phyloP scores from a whole-genome alignment of 1,140 invertebrate species.

The Drosophila pseudoananassae region DNA sequence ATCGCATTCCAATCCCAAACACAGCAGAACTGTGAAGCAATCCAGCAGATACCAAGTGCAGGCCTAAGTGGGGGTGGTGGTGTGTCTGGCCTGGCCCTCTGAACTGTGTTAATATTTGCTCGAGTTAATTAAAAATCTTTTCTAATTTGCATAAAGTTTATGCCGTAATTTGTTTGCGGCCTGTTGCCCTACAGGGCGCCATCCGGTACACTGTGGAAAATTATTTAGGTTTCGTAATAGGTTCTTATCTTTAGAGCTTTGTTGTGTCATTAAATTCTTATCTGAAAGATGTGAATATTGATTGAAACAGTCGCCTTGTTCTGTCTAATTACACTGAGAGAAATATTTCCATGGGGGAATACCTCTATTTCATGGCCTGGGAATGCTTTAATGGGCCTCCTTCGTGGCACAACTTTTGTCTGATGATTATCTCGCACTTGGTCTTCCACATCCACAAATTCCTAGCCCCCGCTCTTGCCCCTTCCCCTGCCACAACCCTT shows the following conservation, averaged over 20 bases:
- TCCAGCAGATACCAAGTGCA: conserved; percentile 21
- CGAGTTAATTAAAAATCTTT: conserved; percentile 81
- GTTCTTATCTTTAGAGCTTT: not conserved
- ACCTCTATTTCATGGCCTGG: too few relatives aligned
- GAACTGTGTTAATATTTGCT: conserved; percentile 73
- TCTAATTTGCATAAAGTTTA: conserved; percentile 80
- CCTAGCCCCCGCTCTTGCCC: not conserved
- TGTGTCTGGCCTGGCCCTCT: conserved; percentile 32
- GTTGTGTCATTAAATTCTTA: conserved; percentile 1
- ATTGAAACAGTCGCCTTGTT: not conserved
- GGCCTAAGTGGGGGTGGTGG: not conserved
- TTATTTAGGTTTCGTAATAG: not conserved
- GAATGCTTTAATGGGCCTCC: conserved; percentile 11
- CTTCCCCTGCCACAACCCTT: not conserved
- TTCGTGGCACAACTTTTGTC: conserved; percentile 16
- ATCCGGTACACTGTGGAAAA: conserved; percentile 9
- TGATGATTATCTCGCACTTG: conserved; percentile 21
- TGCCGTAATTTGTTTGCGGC: conserved; percentile 61
- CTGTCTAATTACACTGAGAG: not conserved
- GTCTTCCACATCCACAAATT: not conserved
- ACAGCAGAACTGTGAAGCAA: conserved; percentile 20
- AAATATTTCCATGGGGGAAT: too few relatives aligned
- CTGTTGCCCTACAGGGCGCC: conserved; percentile 39
- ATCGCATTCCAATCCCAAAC: conserved; percentile 30
- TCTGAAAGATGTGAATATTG: conserved; percentile 1